A percentile compares a stretch with the other conserved stretches of the same genome.
Conservation (phyloP, 2,888 invertebrate genomes). For the Anodontia alba region DNA sequence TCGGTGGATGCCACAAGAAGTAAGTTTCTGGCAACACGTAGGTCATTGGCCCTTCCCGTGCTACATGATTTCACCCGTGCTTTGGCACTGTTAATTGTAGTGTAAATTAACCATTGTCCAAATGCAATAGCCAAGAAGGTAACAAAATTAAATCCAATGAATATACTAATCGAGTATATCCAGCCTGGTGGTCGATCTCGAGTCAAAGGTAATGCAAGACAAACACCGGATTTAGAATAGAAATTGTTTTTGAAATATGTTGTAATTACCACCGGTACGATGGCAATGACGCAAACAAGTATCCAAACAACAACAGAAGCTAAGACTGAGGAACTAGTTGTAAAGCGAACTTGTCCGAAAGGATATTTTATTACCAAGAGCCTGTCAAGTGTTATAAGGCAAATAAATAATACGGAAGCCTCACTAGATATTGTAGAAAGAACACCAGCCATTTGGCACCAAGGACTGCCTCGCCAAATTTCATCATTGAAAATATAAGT, state of each 20-base stretch:
- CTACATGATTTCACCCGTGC: background rate
- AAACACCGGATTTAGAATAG: constrained; percentile 80
- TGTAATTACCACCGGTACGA: constrained; percentile 75
- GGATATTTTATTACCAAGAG: constrained; percentile 88
- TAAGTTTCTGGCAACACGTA: constrained; percentile 77
- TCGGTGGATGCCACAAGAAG: constrained; percentile 76
- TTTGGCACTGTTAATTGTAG: constrained; percentile 44
- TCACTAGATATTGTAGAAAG: constrained; percentile 86
- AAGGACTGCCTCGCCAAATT: constrained; percentile 60
- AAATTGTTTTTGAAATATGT: constrained; percentile 78
- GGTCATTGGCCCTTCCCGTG: constrained; percentile 43
- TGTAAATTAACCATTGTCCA: constrained; percentile 80
- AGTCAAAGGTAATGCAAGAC: constrained; percentile 82
- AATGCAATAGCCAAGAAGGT: constrained; percentile 72
- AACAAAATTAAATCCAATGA: constrained; percentile 79
- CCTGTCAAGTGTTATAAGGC: constrained; percentile 88
- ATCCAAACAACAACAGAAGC: constrained; percentile 71
- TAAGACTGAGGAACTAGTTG: constrained; percentile 57
- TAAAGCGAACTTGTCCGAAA: constrained; percentile 81
- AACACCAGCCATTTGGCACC: constrained; percentile 64
- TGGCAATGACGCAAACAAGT: constrained; percentile 69
- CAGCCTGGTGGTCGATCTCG: constrained; percentile 80
- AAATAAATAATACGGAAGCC: constrained; percentile 88
- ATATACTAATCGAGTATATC: constrained; percentile 82
- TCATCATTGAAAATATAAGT: constrained; percentile 45